Evolutionary conservation across 2,888 invertebrate species (phyloP).

Genomic region (Agriotes lineatus): DNA sequence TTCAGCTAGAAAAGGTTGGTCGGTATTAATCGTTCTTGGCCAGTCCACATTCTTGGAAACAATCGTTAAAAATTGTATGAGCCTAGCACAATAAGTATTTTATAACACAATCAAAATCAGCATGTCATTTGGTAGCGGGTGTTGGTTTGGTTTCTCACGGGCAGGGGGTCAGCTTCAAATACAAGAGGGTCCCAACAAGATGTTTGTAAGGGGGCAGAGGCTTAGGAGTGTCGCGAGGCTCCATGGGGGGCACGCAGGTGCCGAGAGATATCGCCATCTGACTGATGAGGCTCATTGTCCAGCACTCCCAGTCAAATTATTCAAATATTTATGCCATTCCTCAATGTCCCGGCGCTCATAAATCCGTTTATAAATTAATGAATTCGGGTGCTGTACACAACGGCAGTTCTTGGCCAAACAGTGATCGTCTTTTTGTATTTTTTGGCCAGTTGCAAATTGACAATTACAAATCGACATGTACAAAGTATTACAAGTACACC

Average conservation of each 20-base stretch:
- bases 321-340: slow-evolving; percentile 50
- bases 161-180: slow-evolving; percentile 39
- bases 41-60: neutral
- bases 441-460: neutral
- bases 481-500: no score
- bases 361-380: slow-evolving; percentile 39
- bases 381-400: slow-evolving; percentile 7
- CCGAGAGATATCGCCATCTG: slow-evolving; percentile 55
- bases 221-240: slow-evolving; percentile 45
- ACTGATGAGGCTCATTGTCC: slow-evolving; percentile 54
- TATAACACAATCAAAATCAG: slow-evolving; percentile 36
- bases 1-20: no score
- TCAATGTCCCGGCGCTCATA: slow-evolving; percentile 44
- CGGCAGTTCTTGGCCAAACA: neutral
- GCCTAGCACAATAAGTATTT: slow-evolving; percentile 9
- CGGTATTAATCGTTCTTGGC: no score
- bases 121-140: slow-evolving; percentile 48
- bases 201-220: slow-evolving; percentile 32
- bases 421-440: neutral
- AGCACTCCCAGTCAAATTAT: slow-evolving; percentile 49
- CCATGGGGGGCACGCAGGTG: slow-evolving; percentile 53
- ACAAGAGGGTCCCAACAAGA: slow-evolving; percentile 34
- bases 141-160: slow-evolving; percentile 47
- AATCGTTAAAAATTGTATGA: neutral
- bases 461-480: no score